Evolutionary conservation across 2,113 vertebrate genomes (phyloP), one percentile per base, ranked within the genome.

Genomic region (Phodopus roborovskii): DNA sequence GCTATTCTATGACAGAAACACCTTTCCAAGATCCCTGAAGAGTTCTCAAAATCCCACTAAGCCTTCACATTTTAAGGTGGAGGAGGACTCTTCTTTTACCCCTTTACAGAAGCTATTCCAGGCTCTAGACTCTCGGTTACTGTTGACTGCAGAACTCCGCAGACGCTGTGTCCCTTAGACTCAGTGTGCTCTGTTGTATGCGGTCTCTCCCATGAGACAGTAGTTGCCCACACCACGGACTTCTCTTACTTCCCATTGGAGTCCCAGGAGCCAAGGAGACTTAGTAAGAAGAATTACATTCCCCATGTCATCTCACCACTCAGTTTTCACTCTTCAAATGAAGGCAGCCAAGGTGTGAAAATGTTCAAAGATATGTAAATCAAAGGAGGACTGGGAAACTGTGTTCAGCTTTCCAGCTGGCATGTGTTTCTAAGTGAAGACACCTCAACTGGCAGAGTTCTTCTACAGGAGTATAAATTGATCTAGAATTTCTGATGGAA

Each of bases 331-430:
- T 79, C 7, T 64, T 30, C 39, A 94, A 26, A 1, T 84, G 77
- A 82, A 91, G 28, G 33, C 82, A 81, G 48, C 33, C 70, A 87
- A 95, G 42, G 19, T 90, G 58, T 84, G 84, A 88, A 96, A 90
- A 93, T 66, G 30, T 85, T 97, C 33, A 78, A 93, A 95, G 62
- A 88, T 84, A 78, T 58, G 15, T 12, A 88, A 93, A 92, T 90
- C 62, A 78, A 74, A 95, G 71, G 68, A 77, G 81, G 9, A 50
- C 0, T 88, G 74, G 87, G 19, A 39, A 28, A 48, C 3, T 19
- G 50, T 26, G 39, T 62, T 58, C 60, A 45, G 66, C 15, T 91
- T 39, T 91, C 91, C 20, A 16, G 74, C 26, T 88, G 70, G 58
- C 19, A 48, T 53, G 9, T 4, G 66, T 53, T 95, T 87, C 75